Conservation (phyloP, 2,113 vertebrate genomes). For the Rhea americana region DNA sequence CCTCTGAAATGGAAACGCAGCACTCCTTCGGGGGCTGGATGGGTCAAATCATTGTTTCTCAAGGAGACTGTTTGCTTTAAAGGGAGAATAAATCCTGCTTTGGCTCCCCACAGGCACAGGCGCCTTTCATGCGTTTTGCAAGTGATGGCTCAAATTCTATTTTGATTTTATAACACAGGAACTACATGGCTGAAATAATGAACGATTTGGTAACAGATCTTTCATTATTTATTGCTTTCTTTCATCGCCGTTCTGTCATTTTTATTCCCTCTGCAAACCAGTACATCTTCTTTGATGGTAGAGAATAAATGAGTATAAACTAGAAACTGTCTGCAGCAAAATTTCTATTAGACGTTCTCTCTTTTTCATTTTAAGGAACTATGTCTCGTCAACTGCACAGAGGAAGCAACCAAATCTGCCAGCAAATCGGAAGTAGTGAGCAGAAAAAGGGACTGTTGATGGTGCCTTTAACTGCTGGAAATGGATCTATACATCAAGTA, state of each 20-base stretch:
- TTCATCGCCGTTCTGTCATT: constrained; percentile 48
- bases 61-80: constrained; percentile 30
- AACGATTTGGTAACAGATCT: constrained; percentile 20
- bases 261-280: constrained; percentile 38
- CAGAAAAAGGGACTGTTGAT: constrained; percentile 26
- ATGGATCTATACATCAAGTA: constrained; percentile 4
- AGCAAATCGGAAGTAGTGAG: constrained; percentile 47
- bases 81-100: constrained; percentile 14
- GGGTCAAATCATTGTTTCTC: not conserved
- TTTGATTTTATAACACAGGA: constrained; percentile 50
- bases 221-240: constrained; percentile 38
- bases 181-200: constrained; percentile 40
- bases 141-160: constrained; percentile 40
- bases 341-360: constrained; percentile 16
- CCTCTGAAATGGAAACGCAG: constrained; percentile 36
- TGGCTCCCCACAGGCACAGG: not conserved
- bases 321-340: constrained; percentile 36
- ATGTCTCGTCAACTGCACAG: constrained; percentile 26
- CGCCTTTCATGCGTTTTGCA: constrained; percentile 41
- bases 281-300: constrained; percentile 30
- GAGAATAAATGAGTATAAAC: constrained; percentile 34
- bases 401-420: constrained; percentile 51
- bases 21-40: constrained; percentile 21
- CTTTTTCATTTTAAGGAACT: constrained; percentile 38
- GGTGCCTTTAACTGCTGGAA: constrained; percentile 27